phyloP scores from a whole-genome alignment of 2,797 vertebrate species.

The Dicrostonyx torquatus region DNA sequence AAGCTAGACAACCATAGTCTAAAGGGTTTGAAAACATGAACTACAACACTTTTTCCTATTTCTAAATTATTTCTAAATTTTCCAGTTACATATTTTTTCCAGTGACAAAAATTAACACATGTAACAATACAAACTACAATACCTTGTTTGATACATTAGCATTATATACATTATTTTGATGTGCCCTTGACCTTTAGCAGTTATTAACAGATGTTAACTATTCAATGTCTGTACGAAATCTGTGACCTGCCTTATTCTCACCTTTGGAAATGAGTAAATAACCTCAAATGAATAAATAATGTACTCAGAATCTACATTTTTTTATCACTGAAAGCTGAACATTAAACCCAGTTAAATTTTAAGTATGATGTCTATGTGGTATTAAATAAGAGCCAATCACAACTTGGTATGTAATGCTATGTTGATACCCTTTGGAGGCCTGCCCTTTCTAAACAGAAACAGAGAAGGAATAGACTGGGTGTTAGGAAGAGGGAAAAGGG shows the following conservation, averaged over 20 bases:
- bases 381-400: background rate
- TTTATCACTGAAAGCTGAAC: background rate
- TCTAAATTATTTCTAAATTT: background rate
- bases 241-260: background rate
- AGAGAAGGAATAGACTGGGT: background rate
- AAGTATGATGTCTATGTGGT: background rate
- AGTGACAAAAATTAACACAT: background rate
- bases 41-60: background rate
- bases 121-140: fast-evolving
- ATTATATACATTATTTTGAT: background rate
- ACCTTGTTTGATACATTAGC: background rate
- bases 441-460: background rate
- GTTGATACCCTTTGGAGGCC: background rate
- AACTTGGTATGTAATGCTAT: background rate
- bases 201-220: background rate
- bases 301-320: background rate
- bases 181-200: background rate
- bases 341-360: background rate
- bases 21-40: background rate
- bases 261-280: background rate
- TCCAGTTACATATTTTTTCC: background rate
- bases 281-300: background rate
- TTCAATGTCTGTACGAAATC: background rate
- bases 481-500: background rate
- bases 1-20: background rate